These are phyloP conservation scores for Thryonomys swinderianus DNA, from an alignment of 2,113 vertebrate genomes.

Conservation along the genomic window DNA sequence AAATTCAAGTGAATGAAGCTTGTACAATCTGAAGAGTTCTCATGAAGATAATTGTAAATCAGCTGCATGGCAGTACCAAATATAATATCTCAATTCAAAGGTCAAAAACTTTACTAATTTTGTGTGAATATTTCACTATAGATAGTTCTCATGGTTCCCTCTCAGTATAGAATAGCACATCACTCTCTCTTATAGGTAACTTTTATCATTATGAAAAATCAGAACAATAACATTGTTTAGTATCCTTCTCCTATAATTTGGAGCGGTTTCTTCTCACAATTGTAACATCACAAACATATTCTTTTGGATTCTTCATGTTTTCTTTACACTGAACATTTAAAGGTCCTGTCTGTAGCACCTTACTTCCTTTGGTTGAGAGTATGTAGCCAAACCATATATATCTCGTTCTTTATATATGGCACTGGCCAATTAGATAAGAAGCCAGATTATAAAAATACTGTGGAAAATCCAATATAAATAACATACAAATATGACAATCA, in stretches of 20 bases:
- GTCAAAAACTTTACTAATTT: not conserved
- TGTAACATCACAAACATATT: not conserved
- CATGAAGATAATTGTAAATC: constrained; percentile 24
- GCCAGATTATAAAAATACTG: not conserved
- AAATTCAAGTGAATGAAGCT: not conserved
- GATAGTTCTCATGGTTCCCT: not conserved
- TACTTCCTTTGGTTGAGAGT: not conserved
- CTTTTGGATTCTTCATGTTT: not conserved
- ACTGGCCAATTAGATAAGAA: not conserved
- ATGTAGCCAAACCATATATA: not conserved
- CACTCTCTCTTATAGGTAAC: not conserved
- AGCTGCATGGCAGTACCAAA: not conserved
- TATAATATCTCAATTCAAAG: not conserved
- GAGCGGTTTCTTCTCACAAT: not conserved
- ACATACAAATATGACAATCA: not conserved
- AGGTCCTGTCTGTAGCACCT: not conserved
- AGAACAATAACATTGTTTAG: not conserved
- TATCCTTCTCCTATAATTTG: not conserved
- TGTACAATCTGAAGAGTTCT: not conserved
- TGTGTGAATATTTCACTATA: not conserved
- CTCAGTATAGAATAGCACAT: not conserved
- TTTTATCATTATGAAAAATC: not conserved
- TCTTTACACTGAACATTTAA: constrained; percentile 17
- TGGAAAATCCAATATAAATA: not conserved
- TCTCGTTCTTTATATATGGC: not conserved